Percentiles rank a stretch among this genome's conserved stretches.
Conservation (phyloP, 1,140 invertebrate genomes). For the Dreissena rostriformis region DNA sequence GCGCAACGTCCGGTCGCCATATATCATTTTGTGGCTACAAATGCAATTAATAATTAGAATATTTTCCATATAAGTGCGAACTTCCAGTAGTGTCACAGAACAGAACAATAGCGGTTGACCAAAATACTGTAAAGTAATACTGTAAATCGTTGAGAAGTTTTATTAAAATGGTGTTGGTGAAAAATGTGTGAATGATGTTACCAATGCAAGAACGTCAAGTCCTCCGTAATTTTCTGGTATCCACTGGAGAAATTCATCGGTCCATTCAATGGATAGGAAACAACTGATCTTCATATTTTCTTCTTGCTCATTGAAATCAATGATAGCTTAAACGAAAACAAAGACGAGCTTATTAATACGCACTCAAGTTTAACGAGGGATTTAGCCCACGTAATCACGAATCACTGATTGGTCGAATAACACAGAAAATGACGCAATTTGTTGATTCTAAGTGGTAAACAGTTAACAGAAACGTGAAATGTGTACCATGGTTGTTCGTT, state of each 20-base stretch:
- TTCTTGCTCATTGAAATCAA: constrained; percentile 38
- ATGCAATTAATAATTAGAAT: neutral
- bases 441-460: too few relatives aligned
- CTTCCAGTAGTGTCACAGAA: neutral
- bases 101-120: neutral
- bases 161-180: neutral
- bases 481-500: too few relatives aligned
- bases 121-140: neutral
- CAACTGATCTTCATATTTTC: constrained; percentile 40
- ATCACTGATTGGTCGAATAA: too few relatives aligned
- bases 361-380: too few relatives aligned
- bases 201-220: constrained; percentile 13
- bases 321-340: constrained; percentile 9
- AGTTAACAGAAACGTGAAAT: too few relatives aligned
- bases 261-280: constrained; percentile 29
- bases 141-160: neutral
- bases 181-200: neutral
- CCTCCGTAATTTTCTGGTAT: constrained; percentile 4
- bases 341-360: too few relatives aligned
- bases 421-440: too few relatives aligned
- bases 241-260: constrained; percentile 47
- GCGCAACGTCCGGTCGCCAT: constrained; percentile 50
- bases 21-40: constrained; percentile 52
- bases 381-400: too few relatives aligned
- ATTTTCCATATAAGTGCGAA: neutral